Evolutionary conservation across 1,140 invertebrate genomes (phyloP), one percentile per base, ranked within the genome.

Genomic region (Aphelinus certus): DNA sequence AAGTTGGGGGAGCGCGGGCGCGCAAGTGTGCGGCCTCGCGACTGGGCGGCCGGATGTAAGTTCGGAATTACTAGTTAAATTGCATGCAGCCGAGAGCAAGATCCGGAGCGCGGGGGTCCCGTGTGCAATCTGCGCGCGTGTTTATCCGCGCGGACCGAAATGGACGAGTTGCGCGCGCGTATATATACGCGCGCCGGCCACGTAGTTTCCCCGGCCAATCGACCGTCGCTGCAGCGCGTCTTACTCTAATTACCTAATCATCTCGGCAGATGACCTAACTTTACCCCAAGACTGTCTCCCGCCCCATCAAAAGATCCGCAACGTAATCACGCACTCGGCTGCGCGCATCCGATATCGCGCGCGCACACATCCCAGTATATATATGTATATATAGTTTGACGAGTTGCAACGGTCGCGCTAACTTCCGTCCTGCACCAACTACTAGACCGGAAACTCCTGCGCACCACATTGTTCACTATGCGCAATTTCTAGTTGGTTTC

Each of bases 31-130:
- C 51, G 4, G 26, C 26, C 26, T 26, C 26, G 26, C 9, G 42
- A 51, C 26, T 26, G n/a, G 3, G 5, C 7, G 7, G 67, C 26
- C 42, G 61, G 42, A 68, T 77, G 66, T 70, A 74, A 77, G 76
- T 74, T 77, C 53, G 63, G 43, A 71, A 70, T 77, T 74, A 71
- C 47, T 73, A 77, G 71, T 77, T 77, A 67, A 77, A 71, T 66
- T 71, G 66, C 70, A 70, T 73, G 67, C 47, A 64, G 45, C 71
- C 61, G 65, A 45, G 61, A 73, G 65, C 57, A 75, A 57, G 51
- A 75, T 53, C 56, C 69, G 47, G 49, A 75, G 58, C 53, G 49
- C 26, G 0, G 26, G 58, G 3, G 9, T 6, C 6, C 42, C 2
- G 26, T 7, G 45, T 57, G 62, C 55, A 70, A 64, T 75, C 73